Evolutionary conservation across 2,113 vertebrate genomes (phyloP), one percentile per base, ranked within the genome.

Genomic region (Vulpes vulpes): DNA sequence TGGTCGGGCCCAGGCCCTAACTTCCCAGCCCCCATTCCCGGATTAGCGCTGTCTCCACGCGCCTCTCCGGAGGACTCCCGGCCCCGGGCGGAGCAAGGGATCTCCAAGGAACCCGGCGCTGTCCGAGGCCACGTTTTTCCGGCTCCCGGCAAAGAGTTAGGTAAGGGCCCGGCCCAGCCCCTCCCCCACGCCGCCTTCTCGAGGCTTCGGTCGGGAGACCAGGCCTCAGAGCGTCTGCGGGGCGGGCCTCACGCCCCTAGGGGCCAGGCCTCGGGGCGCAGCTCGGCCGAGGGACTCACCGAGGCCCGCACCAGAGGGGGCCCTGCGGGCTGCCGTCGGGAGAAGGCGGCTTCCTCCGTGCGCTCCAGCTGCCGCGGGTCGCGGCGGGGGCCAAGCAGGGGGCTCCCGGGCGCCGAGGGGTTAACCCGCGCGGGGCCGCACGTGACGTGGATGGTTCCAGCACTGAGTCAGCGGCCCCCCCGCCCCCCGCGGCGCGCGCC

Each of bases 391-490:
- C 92, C 71, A 92, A 94, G 30, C 49, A 19, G 92, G 97, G 97
- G 83, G 92, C 87, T 92, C 91, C 95, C 95, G 98, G 98, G 35
- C 96, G 96, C 97, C 91, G 76, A 98, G 97, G 98, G 97, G 98
- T 98, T 98, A 98, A 98, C 79, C 92, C 83, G 97, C 95, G 73
- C 90, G 96, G 94, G 94, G 95, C 96, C 65, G 82, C 97, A 98
- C 97, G 97, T 98, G 98, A 98, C 97, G 97, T 96, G 98, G 97
- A 98, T 96, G 74, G 97, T 98, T 98, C 95, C 94, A 97, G 98
- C 95, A 97, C 97, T 98, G 97, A 97, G 97, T 97, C 96, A 97
- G 91, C 73, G 65, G 84, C 93, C 96, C 96, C 91, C 79, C 88
- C 91, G 32, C 87, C 64, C 90, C 96, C 97, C 65, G 97, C 97